Base-by-base conservation (phyloP, 2,113 vertebrate genomes). In the Callocephalon fimbriatum region DNA sequence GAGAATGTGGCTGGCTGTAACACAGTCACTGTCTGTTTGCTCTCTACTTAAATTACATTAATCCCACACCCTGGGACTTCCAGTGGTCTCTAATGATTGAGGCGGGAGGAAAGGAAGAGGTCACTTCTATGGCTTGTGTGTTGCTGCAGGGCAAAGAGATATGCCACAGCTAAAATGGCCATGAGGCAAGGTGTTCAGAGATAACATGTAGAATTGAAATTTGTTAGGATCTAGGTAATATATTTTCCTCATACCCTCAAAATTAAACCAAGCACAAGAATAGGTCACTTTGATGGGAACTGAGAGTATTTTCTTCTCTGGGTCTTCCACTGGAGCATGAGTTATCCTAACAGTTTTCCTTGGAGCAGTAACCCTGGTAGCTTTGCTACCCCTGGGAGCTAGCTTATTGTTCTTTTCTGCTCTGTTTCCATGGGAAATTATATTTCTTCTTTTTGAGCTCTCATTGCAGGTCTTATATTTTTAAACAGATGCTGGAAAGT, bases 361-460 rank as follows among this genome's bases (percentile, higher is more conserved):
- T 44, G 21, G n/a, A 58, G 26, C 6, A 11, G 44, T 5, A 80
- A 27, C 3, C 0, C 0, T 35, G n/a, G n/a, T n/a, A 68, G 32
- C 4, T 66, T 96, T 82, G 1, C 9, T 85, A 58, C 1, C 1
- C 2, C 16, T 70, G 27, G 7, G 2, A 70, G 7, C 2, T 25
- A 68, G 6, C 4, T 27, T 44, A 22, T 61, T 80, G 7, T 32
- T 90, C 17, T 68, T 78, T 86, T 14, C 35, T 63, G 5, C 15
- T 67, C 5, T 63, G 5, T 59, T 88, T 75, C 50, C 10, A 14
- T 21, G 5, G 29, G 21, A 86, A 75, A 72, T 63, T 10, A 8
- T 6, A 42, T 47, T 75, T 68, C 29, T 92, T 56, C 21, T 58
- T 92, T 85, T 71, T 78, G 0, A 26, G 53, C 16, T 75, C 87